Conservation (phyloP, 1,140 invertebrate species). For the Drosophila albomicans region DNA sequence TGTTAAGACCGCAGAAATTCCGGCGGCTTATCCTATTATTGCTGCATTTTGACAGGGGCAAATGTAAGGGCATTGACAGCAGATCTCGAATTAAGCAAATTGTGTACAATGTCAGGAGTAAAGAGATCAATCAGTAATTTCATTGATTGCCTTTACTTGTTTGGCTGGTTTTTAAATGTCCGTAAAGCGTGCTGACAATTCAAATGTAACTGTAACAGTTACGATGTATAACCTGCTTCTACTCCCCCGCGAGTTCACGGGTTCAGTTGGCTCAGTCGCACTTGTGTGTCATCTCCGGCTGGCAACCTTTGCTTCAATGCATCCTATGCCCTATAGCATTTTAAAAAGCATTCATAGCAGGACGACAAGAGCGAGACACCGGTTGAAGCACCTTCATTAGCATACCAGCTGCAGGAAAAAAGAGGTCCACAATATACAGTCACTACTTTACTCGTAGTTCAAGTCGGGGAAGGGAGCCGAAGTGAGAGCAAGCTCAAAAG, state of each 20-base stretch:
- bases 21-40: conserved; percentile 63
- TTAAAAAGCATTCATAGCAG: conserved; percentile 29
- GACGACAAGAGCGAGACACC: conserved; percentile 57
- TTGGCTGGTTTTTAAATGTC: conserved; percentile 49
- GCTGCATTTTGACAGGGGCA: neutral
- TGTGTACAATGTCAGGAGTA: conserved; percentile 61
- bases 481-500: neutral
- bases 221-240: conserved; percentile 13
- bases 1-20: conserved; percentile 67
- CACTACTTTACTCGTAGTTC: neutral
- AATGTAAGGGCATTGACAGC: neutral
- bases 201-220: conserved; percentile 55
- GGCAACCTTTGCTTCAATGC: conserved; percentile 62
- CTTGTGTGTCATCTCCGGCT: conserved; percentile 75
- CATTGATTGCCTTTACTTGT: conserved; percentile 71
- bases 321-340: conserved; percentile 64
- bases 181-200: conserved; percentile 9
- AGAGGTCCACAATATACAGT: conserved; percentile 11
- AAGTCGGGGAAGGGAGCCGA: neutral
- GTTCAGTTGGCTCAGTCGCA: conserved; percentile 66
- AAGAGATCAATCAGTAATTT: conserved; percentile 9
- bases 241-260: conserved; percentile 67
- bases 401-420: conserved; percentile 70
- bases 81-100: conserved; percentile 75
- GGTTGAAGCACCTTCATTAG: conserved; percentile 79